Evolutionary conservation across 2,888 invertebrate species (phyloP).

Genomic region (Amiota mariae): DNA sequence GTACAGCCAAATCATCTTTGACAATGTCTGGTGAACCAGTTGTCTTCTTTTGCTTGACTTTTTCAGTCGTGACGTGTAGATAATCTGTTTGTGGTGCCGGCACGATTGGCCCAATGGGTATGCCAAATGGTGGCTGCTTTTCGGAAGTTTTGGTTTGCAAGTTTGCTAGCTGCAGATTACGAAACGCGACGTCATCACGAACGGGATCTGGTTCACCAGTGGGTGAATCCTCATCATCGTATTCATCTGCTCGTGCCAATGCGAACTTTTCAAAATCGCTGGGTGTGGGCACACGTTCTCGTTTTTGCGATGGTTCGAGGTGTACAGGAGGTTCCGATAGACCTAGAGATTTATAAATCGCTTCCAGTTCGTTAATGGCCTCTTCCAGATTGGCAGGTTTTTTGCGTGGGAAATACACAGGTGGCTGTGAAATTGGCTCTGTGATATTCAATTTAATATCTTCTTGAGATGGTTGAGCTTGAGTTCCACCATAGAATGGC

Average conservation of each 20-base stretch:
- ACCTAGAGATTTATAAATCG: constrained; percentile 91
- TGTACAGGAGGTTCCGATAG: constrained; percentile 77
- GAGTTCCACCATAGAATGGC: constrained; percentile 41
- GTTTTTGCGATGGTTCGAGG: constrained; percentile 38
- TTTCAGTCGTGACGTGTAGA: constrained; percentile 81
- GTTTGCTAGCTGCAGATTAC: constrained; percentile 86
- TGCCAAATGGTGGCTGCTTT: constrained; percentile 92
- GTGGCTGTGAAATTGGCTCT: constrained; percentile 32
- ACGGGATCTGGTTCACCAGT: constrained; percentile 86
- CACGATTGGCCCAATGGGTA: constrained; percentile 88
- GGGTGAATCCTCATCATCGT: constrained; percentile 75
- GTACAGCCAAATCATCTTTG: constrained; percentile 89
- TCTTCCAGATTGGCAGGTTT: constrained; percentile 89
- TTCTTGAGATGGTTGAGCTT: constrained; percentile 46
- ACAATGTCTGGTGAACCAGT: constrained; percentile 82
- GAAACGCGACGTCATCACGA: constrained; percentile 87
- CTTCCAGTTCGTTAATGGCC: constrained; percentile 90
- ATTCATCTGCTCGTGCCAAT: constrained; percentile 77
- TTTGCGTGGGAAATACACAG: constrained; percentile 70
- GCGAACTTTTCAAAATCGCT: constrained; percentile 72
- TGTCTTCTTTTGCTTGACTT: constrained; percentile 64
- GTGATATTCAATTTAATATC: not conserved
- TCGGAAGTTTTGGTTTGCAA: constrained; percentile 82
- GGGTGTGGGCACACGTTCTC: constrained; percentile 63
- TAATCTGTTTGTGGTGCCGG: constrained; percentile 89